Percentiles rank a stretch among this genome's conserved stretches.
Conservation (phyloP, 2,113 vertebrate genomes). For the Setophaga coronata region DNA sequence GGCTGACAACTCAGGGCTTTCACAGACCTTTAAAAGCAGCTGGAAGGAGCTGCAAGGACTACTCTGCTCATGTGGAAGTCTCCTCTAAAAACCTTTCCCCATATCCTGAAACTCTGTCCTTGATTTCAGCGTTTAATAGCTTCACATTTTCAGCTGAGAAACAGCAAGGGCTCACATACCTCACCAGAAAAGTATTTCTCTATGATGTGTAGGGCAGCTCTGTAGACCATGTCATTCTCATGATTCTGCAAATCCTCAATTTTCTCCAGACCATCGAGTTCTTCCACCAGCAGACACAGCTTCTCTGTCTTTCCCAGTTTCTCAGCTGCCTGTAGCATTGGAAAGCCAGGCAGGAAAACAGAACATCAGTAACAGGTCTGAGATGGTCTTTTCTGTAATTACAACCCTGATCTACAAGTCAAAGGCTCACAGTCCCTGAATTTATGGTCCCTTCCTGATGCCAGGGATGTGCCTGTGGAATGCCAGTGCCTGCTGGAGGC, state of each 20-base stretch:
- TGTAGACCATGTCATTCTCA: slow-evolving; percentile 79
- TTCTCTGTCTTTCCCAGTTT: slow-evolving; percentile 80
- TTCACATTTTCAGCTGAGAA: neutral
- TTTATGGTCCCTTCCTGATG: neutral
- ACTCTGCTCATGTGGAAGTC: neutral
- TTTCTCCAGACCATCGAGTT: slow-evolving; percentile 82
- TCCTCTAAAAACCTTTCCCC: neutral
- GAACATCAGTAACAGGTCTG: neutral
- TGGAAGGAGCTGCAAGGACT: neutral
- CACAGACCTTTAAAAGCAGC: neutral
- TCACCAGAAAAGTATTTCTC: slow-evolving; percentile 84
- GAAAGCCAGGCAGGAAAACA: neutral
- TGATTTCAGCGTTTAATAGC: neutral
- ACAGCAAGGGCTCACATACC: slow-evolving; percentile 66
- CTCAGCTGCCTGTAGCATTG: slow-evolving; percentile 75
- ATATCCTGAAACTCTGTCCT: neutral
- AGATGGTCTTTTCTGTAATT: neutral
- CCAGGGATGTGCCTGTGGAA: neutral
- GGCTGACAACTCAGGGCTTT: neutral
- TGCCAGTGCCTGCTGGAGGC: neutral
- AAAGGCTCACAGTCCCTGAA: neutral
- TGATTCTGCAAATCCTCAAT: slow-evolving; percentile 88
- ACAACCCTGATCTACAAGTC: neutral
- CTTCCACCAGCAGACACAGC: slow-evolving; percentile 82
- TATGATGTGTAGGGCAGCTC: slow-evolving; percentile 78